These are phyloP conservation scores for Notarius quadriscutis DNA, from an alignment of 2,113 vertebrate species.

Conservation along the genomic window DNA sequence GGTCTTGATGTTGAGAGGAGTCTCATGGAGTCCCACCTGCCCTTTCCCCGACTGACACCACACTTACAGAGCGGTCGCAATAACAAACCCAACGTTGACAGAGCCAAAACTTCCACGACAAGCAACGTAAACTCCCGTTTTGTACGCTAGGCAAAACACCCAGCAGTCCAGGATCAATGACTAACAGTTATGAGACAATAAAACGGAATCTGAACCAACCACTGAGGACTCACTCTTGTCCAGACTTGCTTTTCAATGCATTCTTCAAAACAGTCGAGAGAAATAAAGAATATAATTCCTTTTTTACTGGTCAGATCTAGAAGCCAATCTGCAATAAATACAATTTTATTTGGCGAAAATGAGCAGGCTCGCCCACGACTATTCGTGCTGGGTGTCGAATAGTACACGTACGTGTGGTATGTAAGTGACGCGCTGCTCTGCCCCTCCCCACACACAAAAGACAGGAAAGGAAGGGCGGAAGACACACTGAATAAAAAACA, in stretches of 20 bases:
- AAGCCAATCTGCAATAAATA: slow-evolving; percentile 2
- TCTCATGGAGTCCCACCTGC: slow-evolving; percentile 48
- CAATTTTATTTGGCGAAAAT: slow-evolving; percentile 16
- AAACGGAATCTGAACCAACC: slow-evolving; percentile 42
- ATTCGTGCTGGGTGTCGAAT: slow-evolving; percentile 38
- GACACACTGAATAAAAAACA: too few species aligned
- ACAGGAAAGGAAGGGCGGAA: slow-evolving; percentile 10
- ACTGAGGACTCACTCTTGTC: slow-evolving; percentile 61
- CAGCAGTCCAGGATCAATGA: slow-evolving; percentile 60
- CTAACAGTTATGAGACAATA: slow-evolving; percentile 59
- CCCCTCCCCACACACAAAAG: slow-evolving; percentile 61
- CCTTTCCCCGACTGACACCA: background rate
- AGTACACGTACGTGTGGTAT: slow-evolving; percentile 23
- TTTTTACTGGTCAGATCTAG: slow-evolving; percentile 35
- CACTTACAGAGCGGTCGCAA: slow-evolving; percentile 40
- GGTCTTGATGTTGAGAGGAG: slow-evolving; percentile 57
- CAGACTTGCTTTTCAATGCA: slow-evolving; percentile 21
- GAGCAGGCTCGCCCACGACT: slow-evolving; percentile 55
- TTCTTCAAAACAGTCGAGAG: background rate
- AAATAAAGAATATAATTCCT: slow-evolving; percentile 35
- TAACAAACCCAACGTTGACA: slow-evolving; percentile 46
- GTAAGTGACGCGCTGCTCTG: slow-evolving; percentile 59
- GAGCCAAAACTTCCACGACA: slow-evolving; percentile 30
- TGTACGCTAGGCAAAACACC: slow-evolving; percentile 60
- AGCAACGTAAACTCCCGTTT: slow-evolving; percentile 43